Evolutionary conservation across 2,888 invertebrate genomes (phyloP), one percentile per base, ranked within the genome.

Genomic region (Phaedon cochleariae): DNA sequence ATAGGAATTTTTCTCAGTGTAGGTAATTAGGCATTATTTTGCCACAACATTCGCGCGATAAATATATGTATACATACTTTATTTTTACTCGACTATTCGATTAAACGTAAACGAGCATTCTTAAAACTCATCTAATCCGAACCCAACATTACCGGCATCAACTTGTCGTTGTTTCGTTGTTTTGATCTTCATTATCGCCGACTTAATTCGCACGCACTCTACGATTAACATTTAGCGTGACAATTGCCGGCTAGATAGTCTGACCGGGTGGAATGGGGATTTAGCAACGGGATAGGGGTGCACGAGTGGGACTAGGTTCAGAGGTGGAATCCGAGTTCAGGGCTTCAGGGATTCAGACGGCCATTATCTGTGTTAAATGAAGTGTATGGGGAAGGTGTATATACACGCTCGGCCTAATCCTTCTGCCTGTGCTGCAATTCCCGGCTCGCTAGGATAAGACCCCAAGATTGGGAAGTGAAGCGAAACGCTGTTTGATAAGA

Each of bases 351-450:
- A 83, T 82, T 84, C 83, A 85, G 74, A 83, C 85, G 86, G 86
- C 79, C 78, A 81, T 84, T 84, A 83, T 83, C 82, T 79, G 76
- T 78, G 83, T 83, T 83, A 84, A 84, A 84, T 84, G 84, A 82
- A 83, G 82, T 83, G 83, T 82, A 82, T 71, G 71, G 69, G 78
- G 75, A 81, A 82, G 81, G 82, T 81, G 82, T 81, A 81, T 81
- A 77, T 12, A 15, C 81, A 78, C 75, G 79, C 81, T 78, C 75
- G 79, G 78, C 78, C 79, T 82, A 82, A 82, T 82, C 82, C 82
- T 80, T 81, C 81, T 78, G 82, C 81, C 79, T 72, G 77, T 77
- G 78, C 77, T 79, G 79, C 80, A 81, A 81, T 81, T 81, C 80
- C 79, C 78, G 76, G 76, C 78, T 79, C 76, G 74, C 78, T 76